Conservation (phyloP, 2,888 invertebrate species). For the Petrolisthes manimaculis region DNA sequence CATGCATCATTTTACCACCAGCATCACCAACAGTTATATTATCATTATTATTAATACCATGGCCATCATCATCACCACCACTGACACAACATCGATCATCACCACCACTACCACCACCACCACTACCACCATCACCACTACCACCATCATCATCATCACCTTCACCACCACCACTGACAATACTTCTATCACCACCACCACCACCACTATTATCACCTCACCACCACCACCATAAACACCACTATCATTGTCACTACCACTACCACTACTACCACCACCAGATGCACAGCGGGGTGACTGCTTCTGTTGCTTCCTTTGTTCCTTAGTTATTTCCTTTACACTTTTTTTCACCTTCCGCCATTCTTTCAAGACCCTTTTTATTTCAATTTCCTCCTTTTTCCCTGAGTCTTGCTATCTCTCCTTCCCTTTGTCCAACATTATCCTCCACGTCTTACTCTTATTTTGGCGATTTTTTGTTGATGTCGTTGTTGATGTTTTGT, state of each 20-base stretch:
- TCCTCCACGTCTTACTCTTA: not conserved
- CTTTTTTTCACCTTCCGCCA: too few relatives aligned
- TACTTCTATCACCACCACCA: not conserved
- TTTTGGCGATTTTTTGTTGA: not conserved
- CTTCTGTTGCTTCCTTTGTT: too few relatives aligned
- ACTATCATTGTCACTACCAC: too few relatives aligned
- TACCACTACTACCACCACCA: too few relatives aligned
- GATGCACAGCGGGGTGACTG: too few relatives aligned
- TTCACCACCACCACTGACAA: not conserved
- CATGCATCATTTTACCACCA: not conserved
- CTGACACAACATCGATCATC: not conserved
- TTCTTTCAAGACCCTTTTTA: too few relatives aligned
- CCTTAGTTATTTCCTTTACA: too few relatives aligned
- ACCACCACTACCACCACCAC: not conserved
- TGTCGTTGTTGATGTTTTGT: not conserved
- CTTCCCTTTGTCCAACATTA: not conserved
- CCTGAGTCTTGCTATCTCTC: not conserved
- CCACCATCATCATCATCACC: not conserved
- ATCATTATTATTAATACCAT: not conserved
- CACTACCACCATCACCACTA: not conserved
- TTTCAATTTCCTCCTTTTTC: not conserved
- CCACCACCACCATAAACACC: not conserved
- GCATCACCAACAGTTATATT: not conserved
- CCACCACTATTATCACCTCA: not conserved
- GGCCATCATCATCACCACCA: constrained; percentile 4